These are phyloP conservation scores for Plectrocnemia conspersa DNA, from an alignment of 1,140 invertebrate genomes.

Conservation along the genomic window DNA sequence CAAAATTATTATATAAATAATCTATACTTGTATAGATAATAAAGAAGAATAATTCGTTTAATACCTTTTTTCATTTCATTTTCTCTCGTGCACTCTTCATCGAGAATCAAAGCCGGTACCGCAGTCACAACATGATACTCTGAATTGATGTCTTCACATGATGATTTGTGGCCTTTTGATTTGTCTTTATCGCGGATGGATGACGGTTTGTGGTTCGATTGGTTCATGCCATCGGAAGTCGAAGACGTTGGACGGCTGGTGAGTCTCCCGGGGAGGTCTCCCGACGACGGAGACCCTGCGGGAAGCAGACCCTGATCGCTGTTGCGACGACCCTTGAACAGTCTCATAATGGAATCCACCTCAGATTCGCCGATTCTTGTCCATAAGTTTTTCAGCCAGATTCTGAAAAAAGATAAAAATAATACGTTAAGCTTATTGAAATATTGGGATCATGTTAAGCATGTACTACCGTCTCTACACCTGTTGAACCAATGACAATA, in stretches of 20 bases:
- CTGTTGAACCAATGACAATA: too few relatives aligned
- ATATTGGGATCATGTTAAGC: too few relatives aligned
- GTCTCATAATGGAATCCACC: constrained; percentile 28
- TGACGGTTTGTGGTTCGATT: constrained; percentile 31
- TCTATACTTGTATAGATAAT: neutral
- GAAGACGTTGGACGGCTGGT: constrained; percentile 18
- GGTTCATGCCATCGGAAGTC: constrained; percentile 12
- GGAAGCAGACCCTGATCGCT: constrained; percentile 31
- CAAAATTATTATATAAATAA: constrained; percentile 25
- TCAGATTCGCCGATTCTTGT: too few relatives aligned
- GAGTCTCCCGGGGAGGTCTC: constrained; percentile 29
- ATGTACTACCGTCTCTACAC: too few relatives aligned
- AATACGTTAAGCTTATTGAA: too few relatives aligned
- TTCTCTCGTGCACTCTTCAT: constrained; percentile 52
- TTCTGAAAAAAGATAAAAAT: too few relatives aligned
- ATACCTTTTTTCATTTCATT: constrained; percentile 49
- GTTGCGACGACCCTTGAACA: constrained; percentile 31
- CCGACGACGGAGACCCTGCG: constrained; percentile 25
- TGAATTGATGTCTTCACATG: constrained; percentile 29
- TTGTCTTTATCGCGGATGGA: constrained; percentile 8
- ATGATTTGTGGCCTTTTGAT: neutral
- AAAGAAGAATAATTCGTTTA: neutral
- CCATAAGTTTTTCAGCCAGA: too few relatives aligned
- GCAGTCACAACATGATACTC: constrained; percentile 57
- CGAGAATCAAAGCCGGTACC: constrained; percentile 56